Evolutionary conservation across 2,797 vertebrate genomes (phyloP).

Genomic region (Hypotaenidia philippensis): DNA sequence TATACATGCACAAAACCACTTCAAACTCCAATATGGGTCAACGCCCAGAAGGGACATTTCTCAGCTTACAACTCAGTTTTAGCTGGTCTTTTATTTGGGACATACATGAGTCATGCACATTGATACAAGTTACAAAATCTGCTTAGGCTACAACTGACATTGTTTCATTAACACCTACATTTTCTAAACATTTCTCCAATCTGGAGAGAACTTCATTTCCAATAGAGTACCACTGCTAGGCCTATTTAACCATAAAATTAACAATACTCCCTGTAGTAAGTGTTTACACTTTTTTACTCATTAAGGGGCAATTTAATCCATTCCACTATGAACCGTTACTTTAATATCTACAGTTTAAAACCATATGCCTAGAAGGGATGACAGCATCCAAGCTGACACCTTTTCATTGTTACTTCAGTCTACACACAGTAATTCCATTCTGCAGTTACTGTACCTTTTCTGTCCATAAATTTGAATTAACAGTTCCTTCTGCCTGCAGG

Average conservation of each 20-base stretch:
- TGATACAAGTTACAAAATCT: background rate
- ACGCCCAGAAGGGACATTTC: background rate
- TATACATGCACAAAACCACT: background rate
- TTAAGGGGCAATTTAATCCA: background rate
- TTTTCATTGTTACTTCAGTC: background rate
- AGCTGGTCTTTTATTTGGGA: background rate
- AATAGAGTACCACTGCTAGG: background rate
- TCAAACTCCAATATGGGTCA: background rate
- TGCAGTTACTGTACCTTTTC: conserved; percentile 83
- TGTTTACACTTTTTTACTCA: background rate
- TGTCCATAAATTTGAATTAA: conserved; percentile 92
- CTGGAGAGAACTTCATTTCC: background rate
- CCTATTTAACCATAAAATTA: background rate
- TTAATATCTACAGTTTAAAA: background rate
- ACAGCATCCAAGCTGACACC: background rate
- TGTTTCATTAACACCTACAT: background rate
- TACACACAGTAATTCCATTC: background rate
- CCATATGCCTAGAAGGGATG: background rate
- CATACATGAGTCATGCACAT: background rate
- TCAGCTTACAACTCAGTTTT: background rate
- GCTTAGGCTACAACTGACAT: background rate
- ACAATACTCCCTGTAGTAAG: background rate
- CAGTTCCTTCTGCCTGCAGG: conserved; percentile 92
- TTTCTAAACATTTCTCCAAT: background rate
- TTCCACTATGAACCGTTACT: background rate